A percentile compares a stretch with the other conserved stretches of the same genome.
Conservation (phyloP, 2,888 invertebrate genomes). For the Pilophorus perplexus region DNA sequence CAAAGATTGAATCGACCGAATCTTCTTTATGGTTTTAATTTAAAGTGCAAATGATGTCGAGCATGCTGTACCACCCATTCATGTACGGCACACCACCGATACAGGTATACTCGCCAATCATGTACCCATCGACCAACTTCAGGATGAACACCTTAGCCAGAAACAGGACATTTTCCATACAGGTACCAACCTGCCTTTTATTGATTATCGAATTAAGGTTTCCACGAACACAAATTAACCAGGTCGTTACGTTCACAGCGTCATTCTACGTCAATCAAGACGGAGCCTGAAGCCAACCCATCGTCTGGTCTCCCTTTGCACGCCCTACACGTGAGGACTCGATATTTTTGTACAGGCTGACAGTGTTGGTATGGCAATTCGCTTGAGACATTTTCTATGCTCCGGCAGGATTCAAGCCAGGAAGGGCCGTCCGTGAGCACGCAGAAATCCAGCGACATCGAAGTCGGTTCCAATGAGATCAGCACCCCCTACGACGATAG, state of each 20-base stretch:
- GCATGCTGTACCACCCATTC: conserved; percentile 61
- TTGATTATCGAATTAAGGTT: too few species aligned
- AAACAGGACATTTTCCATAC: not conserved
- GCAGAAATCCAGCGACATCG: conserved; percentile 24
- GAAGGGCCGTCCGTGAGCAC: not conserved
- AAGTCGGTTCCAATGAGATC: conserved; percentile 22
- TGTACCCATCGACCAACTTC: conserved; percentile 29
- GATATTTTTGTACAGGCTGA: too few species aligned
- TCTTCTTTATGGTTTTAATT: not conserved
- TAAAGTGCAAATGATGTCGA: conserved; percentile 64
- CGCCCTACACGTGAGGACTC: too few species aligned
- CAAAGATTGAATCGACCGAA: not conserved
- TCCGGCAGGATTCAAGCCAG: not conserved
- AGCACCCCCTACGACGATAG: conserved; percentile 56
- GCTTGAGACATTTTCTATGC: too few species aligned
- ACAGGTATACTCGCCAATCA: conserved; percentile 60
- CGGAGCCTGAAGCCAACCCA: too few species aligned
- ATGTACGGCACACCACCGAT: conserved; percentile 58
- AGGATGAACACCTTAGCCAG: not conserved
- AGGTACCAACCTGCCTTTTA: too few species aligned
- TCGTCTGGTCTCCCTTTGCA: too few species aligned
- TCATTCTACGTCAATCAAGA: too few species aligned
- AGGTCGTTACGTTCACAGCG: too few species aligned
- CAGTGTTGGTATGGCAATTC: too few species aligned
- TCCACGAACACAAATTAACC: too few species aligned